Base-by-base conservation (phyloP, 2,888 invertebrate genomes). In the Nomada fucata region DNA sequence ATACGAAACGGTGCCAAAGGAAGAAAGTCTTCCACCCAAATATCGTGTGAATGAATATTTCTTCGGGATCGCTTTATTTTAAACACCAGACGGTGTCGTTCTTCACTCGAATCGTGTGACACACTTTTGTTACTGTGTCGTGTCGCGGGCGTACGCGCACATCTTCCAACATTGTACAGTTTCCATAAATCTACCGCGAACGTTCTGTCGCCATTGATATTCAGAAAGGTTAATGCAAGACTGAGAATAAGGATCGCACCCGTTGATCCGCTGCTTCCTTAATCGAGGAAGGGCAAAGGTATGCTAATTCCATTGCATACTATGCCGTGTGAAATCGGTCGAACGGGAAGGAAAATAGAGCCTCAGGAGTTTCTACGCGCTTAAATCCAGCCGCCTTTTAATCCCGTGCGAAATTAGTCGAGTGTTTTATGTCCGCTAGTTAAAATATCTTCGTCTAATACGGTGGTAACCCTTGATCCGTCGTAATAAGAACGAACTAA, bases 251-350 rank as follows among this genome's bases (percentile, higher is more conserved):
- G 60, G n/a, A 73, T 53, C 47, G 55, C 4, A 29, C 23, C 20
- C 26, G 36, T 23, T 4, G 18, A 50, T 23, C 53, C 61, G 53
- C 23, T 65, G 53, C 13, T 63, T 68, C 63, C 67, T 68, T 63
- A 50, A 65, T 57, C 47, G 55, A 53, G 23, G 10, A 23, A 10
- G 18, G 26, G 68, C 9, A 60, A 77, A 72, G 50, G 57, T 74
- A 26, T 57, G 55, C 59, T 57, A 47, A 76, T 79, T 69, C 61
- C 23, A 70, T 76, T 65, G 47, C 69, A 29, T n/a, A 36, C 68
- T 57, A 26, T 68, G 20, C 68, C 65, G 73, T 74, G 79, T 55
- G 74, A 81, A 81, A 65, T 79, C 81, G 73, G 73, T 70, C 69
- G 70, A 70, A 69, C 52, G 44, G 23, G 26, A 20, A 63, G 59